Percentiles rank a stretch among this genome's conserved stretches.
Conservation (phyloP, 2,113 vertebrate genomes). For the Fukomys damarensis region DNA sequence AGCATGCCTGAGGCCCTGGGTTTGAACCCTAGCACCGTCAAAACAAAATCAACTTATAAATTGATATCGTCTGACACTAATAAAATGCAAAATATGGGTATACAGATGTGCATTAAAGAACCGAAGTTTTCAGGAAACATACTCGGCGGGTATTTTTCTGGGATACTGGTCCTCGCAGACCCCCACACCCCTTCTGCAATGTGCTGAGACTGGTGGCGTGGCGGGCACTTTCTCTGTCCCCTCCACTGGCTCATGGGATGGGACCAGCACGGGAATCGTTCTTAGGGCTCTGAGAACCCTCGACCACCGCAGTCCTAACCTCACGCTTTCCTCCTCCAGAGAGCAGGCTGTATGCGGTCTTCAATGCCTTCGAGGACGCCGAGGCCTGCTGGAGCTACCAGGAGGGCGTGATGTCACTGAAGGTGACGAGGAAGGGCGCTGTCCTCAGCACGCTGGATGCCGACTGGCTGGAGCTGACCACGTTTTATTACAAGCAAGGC, state of each 20-base stretch:
- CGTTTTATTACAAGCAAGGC: conserved; percentile 95
- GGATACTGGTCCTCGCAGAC: no score
- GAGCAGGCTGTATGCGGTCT: conserved; percentile 91
- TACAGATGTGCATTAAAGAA: neutral
- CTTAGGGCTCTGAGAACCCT: no score
- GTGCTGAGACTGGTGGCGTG: no score
- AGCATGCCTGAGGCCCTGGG: neutral
- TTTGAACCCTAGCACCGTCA: neutral
- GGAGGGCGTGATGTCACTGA: conserved; percentile 94
- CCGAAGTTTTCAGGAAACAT: no score
- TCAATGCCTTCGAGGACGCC: conserved; percentile 92
- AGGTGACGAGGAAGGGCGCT: conserved; percentile 94
- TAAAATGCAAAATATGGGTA: neutral
- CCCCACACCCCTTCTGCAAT: no score
- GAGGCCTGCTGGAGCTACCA: conserved; percentile 93
- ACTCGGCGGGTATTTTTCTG: no score
- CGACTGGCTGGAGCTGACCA: conserved; percentile 97
- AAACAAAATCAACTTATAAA: neutral
- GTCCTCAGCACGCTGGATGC: conserved; percentile 94
- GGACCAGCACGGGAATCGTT: no score
- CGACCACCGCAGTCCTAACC: no score
- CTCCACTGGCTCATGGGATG: no score
- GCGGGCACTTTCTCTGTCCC: no score
- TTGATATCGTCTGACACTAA: neutral
- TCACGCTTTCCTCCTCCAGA: conserved; percentile 76